Evolutionary conservation across 2,797 vertebrate genomes (phyloP).

Genomic region (Malurus splendens): DNA sequence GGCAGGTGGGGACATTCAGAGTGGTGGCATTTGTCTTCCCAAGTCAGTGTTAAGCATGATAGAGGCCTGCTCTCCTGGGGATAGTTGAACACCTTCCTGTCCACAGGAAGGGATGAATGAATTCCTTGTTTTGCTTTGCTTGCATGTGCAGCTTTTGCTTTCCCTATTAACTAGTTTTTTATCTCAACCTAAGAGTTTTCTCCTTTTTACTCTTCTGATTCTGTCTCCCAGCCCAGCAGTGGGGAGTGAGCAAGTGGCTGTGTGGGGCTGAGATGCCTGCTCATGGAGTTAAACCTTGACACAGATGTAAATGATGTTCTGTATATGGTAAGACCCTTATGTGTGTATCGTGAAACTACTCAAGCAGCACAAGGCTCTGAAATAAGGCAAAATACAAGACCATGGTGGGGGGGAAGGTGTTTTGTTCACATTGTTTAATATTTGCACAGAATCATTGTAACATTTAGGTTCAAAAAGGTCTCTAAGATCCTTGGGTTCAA

Average conservation of each 20-base stretch:
- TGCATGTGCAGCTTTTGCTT: not conserved
- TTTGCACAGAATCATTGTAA: not conserved
- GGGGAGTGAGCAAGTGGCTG: not conserved
- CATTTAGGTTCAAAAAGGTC: not conserved
- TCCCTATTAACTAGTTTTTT: not conserved
- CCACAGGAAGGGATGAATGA: not conserved
- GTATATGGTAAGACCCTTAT: not conserved
- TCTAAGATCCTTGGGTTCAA: not conserved
- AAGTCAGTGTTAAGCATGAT: not conserved
- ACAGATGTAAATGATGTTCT: not conserved
- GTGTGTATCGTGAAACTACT: not conserved
- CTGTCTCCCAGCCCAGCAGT: not conserved
- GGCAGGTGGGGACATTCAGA: not conserved
- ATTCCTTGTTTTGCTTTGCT: not conserved
- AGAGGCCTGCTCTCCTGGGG: not conserved
- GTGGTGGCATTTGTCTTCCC: not conserved
- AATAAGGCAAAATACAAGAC: not conserved
- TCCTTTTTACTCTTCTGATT: not conserved
- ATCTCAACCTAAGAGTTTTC: not conserved
- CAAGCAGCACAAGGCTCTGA: not conserved
- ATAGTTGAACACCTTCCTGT: not conserved
- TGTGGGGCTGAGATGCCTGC: not conserved
- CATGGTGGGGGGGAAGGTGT: accelerated
- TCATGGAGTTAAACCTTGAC: not conserved
- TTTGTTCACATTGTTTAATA: not conserved